phyloP scores from a whole-genome alignment of 1,140 invertebrate species.

The Archivesica marissinica region DNA sequence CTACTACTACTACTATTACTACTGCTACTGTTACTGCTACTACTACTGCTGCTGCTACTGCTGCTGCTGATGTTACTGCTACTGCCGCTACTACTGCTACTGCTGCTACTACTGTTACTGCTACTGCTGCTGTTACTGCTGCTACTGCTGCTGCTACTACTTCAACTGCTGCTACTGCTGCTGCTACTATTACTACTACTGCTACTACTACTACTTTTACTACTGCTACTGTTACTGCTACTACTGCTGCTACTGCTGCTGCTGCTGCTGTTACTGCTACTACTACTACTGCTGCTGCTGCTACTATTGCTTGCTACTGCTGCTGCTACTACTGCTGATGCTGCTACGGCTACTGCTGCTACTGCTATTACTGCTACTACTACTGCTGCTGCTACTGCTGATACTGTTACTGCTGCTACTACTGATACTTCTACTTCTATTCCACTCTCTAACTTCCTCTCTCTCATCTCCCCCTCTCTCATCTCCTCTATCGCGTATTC shows the following conservation, averaged over 20 bases:
- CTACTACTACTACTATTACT: constrained; percentile 41
- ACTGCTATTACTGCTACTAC: too few relatives aligned
- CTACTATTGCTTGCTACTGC: too few relatives aligned
- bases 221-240: background rate
- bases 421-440: too few relatives aligned
- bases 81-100: constrained; percentile 35
- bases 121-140: constrained; percentile 22
- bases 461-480: too few relatives aligned
- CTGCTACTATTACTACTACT: constrained; percentile 19
- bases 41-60: constrained; percentile 2
- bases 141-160: constrained; percentile 11
- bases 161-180: background rate
- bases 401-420: too few relatives aligned
- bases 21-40: background rate
- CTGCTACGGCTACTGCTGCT: too few relatives aligned
- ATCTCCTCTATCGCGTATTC: too few relatives aligned
- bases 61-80: too few relatives aligned
- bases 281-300: constrained; percentile 24
- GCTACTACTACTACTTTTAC: background rate
- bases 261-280: constrained; percentile 19
- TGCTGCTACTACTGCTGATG: too few relatives aligned
- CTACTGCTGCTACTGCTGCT: constrained; percentile 38
- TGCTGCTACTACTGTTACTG: constrained; percentile 23
- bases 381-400: too few relatives aligned
- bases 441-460: too few relatives aligned